Conservation (phyloP, 2,797 vertebrate species). For the Poecilia wingei region DNA sequence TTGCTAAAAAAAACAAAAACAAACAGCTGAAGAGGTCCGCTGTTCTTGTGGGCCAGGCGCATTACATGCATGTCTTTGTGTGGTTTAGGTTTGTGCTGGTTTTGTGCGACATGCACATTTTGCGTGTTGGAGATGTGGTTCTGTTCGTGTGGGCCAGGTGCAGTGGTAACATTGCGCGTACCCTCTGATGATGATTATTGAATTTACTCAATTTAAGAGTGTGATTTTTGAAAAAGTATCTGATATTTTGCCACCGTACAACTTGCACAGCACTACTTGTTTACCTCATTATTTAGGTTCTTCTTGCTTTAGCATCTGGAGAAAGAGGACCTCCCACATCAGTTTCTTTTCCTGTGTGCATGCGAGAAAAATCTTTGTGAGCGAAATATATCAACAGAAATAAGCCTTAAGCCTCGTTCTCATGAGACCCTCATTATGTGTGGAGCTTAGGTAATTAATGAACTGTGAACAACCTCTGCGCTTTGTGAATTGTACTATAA, state of each 20-base stretch:
- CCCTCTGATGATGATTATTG: not conserved
- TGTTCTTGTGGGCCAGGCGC: too few relatives aligned
- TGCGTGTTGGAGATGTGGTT: too few relatives aligned
- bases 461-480: constrained; percentile 47
- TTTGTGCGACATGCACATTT: too few relatives aligned
- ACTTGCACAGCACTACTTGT: not conserved
- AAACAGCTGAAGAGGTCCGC: too few relatives aligned
- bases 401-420: constrained; percentile 39
- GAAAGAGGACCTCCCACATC: constrained; percentile 2
- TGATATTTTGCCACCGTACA: not conserved
- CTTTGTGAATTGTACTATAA: constrained; percentile 28
- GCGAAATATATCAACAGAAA: constrained; percentile 38
- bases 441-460: constrained; percentile 57
- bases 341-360: not conserved
- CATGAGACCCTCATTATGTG: constrained; percentile 51
- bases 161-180: too few relatives aligned
- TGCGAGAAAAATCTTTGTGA: constrained; percentile 10
- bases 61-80: too few relatives aligned
- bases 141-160: too few relatives aligned
- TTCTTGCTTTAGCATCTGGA: not conserved
- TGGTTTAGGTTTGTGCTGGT: too few relatives aligned
- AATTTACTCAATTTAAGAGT: not conserved
- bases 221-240: not conserved
- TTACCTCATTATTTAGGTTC: not conserved
- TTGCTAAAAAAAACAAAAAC: too few relatives aligned